Evolutionary conservation across 2,888 invertebrate genomes (phyloP), one percentile per base, ranked within the genome.

Genomic region (Sisyra terminalis): DNA sequence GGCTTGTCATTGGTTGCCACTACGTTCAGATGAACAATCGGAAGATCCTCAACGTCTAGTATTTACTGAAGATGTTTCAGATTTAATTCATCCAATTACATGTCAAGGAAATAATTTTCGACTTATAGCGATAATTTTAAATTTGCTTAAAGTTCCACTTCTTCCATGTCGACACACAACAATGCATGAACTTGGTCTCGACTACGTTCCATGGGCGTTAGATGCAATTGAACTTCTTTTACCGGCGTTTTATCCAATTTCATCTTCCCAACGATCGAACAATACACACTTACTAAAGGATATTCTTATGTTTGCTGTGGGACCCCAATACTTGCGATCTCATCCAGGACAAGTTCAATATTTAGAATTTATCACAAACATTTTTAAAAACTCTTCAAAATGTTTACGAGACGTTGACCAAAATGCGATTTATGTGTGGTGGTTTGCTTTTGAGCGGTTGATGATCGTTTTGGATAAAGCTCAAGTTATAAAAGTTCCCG

Each of bases 1-100:
- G 52, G 71, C 73, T 13, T 75, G 71, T 51, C 78, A 78, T 60
- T 85, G 80, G 71, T 65, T 79, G 30, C 75, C 79, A 2, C 64
- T 60, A 14, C 59, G 57, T 24, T 63, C 62, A 35, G 53, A 59
- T 30, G 64, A 61, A 49, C 52, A 64, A 18, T 64, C 71, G 53
- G 66, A 69, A 51, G 75, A 76, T 66, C 69, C 78, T 46, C 74
- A 81, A 59, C 68, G 80, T 54, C 64, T 78, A 51, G 67, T 78
- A 34, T 72, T 71, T 47, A 65, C 69, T 29, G 73, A 73, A 49
- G 77, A 78, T 53, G 69, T 75, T 8, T 65, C 71, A 2, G 76
- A 76, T 51, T 71, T 80, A 55, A 73, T 84, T 48, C 78, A 75
- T 59, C 81, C 84, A 3, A 64, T 77, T 37, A 66, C 73, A 32